Conservation (phyloP, 2,888 invertebrate genomes). For the Diarsia mendica region DNA sequence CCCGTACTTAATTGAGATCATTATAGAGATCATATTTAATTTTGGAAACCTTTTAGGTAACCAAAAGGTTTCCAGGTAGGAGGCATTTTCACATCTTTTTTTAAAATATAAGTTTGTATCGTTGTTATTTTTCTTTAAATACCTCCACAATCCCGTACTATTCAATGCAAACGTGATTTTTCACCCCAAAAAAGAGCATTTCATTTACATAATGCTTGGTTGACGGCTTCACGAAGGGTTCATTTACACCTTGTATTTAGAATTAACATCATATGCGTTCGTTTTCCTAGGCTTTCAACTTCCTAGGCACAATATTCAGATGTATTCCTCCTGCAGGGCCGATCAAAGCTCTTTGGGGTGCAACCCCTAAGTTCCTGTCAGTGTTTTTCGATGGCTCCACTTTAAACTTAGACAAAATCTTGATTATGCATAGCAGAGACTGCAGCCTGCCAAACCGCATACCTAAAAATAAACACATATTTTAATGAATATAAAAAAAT, state of each 20-base stretch:
- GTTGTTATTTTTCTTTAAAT: no score
- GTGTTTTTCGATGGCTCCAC: slow-evolving; percentile 70
- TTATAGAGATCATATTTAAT: no score
- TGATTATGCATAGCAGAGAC: slow-evolving; percentile 68
- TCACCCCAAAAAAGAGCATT: no score
- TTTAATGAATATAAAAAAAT: background rate
- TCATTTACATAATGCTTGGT: no score
- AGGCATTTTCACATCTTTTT: no score
- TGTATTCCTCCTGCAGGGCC: slow-evolving; percentile 58
- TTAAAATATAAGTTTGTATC: no score
- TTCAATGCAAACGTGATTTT: no score
- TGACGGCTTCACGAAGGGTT: no score
- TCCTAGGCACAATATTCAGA: slow-evolving; percentile 56
- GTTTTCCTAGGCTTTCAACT: background rate
- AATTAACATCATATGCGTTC: background rate
- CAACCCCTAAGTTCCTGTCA: slow-evolving; percentile 33
- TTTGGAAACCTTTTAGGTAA: no score
- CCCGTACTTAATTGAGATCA: no score
- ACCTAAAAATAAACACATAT: slow-evolving; percentile 68
- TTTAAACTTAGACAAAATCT: slow-evolving; percentile 70
- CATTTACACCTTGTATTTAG: background rate
- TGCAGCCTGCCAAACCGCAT: slow-evolving; percentile 76
- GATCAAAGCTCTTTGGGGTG: slow-evolving; percentile 45
- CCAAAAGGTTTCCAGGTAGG: no score
- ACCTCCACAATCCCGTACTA: no score